Base-by-base conservation (phyloP, 2,113 vertebrate genomes). In the Aldabrachelys gigantea region DNA sequence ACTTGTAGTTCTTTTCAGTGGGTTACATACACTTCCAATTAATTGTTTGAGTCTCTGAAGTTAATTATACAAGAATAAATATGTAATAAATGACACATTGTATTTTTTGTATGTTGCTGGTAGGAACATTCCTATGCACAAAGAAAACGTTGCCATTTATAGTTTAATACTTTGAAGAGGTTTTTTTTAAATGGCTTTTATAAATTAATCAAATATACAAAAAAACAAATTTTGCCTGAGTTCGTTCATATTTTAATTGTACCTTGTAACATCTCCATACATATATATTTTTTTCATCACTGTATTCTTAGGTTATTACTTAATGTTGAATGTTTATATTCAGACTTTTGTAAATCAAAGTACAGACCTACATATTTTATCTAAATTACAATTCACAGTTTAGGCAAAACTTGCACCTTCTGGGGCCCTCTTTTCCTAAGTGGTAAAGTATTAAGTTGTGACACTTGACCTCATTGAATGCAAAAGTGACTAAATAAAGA, bases 101-200 rank as follows among this genome's bases (percentile, higher is more conserved):
- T 95, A 94, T 95, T 96, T 97, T 93, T 97, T 97, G 52, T 95
- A 97, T 83, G 94, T 93, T 97, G 91, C 91, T 95, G 84, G 92
- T 92, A 93, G 97, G 93, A 96, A 78, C 94, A 49, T 92, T 95
- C 96, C 92, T 96, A 96, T 96, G 96, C 96, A 95, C 95, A 98
- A 92, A 97, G 89, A 97, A 97, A 97, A 97, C 1, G 49, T 97
- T 97, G 96, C 96, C 95, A 96, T 97, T 96, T 96, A 95, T 92
- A 91, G 88, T 97, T 98, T 94, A 96, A 96, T 98, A 98, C 96
- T 98, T 97, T 98, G 96, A 98, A 97, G 87, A 94, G 96, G 96
- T 44, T 95, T 97, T 98, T 98, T 98, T 97, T 24, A 96, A 98
- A 96, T 31, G 87, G 96, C 94, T 98, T 98, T 98, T 98, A 96